Percentiles rank a stretch among this genome's conserved stretches.
Conservation (phyloP, 2,113 vertebrate species). For the Oryctolagus cuniculus region DNA sequence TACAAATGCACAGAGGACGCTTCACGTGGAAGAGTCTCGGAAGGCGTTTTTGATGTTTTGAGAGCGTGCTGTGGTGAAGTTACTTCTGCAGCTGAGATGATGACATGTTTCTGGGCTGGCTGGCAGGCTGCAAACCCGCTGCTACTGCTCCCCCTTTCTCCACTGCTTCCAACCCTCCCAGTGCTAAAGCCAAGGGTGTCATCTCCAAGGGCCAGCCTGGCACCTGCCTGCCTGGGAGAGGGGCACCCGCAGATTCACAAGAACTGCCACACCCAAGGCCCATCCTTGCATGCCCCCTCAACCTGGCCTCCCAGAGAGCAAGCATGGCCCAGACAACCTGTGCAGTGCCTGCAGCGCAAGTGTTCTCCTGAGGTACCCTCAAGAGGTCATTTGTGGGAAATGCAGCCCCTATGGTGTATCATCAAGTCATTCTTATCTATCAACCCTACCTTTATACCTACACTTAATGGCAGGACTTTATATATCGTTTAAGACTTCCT, state of each 20-base stretch:
- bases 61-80: neutral
- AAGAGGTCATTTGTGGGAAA: neutral
- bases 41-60: neutral
- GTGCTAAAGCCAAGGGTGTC: neutral
- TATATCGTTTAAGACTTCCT: neutral
- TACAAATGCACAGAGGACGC: neutral
- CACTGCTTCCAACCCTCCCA: no score
- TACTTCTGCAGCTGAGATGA: neutral
- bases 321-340: neutral
- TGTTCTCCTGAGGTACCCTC: neutral
- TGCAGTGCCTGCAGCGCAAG: no score
- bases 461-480: neutral
- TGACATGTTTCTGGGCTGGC: neutral
- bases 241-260: no score
- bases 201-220: neutral
- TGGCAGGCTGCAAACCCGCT: neutral
- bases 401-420: neutral
- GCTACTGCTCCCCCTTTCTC: fast-evolving
- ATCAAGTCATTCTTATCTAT: neutral
- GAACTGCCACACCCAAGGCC: neutral
- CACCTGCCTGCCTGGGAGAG: neutral
- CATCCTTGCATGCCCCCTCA: neutral
- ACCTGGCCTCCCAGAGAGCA: neutral
- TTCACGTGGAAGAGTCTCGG: neutral
- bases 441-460: neutral